A percentile compares a stretch with the other conserved stretches of the same genome.
These are phyloP conservation scores for Halocynthia roretzi DNA, from an alignment of 23 tunicate species.

Conservation along the genomic window DNA sequence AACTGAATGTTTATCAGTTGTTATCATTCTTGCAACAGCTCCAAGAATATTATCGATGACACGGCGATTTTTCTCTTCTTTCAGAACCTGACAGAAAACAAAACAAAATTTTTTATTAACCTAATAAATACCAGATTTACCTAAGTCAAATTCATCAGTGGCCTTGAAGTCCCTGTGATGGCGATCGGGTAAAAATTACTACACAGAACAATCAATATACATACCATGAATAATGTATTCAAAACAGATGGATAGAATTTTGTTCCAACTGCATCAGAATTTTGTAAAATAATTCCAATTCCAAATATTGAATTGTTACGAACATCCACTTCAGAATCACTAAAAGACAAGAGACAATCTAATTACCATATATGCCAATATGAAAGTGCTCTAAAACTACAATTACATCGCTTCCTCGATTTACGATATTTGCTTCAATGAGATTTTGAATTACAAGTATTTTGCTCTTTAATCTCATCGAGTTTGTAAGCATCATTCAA, in stretches of 20 bases:
- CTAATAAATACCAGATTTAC: background rate
- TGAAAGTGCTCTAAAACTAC: too few species aligned
- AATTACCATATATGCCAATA: background rate
- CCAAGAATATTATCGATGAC: slow-evolving; percentile 78
- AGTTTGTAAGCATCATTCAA: too few species aligned
- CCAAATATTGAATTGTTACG: slow-evolving; percentile 84
- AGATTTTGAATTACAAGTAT: too few species aligned
- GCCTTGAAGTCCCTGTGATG: too few species aligned
- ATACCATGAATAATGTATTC: slow-evolving; percentile 33
- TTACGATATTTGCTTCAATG: too few species aligned
- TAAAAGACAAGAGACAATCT: background rate
- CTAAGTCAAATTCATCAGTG: background rate
- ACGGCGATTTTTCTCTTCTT: slow-evolving; percentile 38
- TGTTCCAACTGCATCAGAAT: slow-evolving; percentile 41
- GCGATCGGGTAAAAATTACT: too few species aligned
- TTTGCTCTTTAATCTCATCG: too few species aligned
- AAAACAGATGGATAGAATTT: slow-evolving; percentile 48
- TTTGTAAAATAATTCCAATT: slow-evolving; percentile 61
- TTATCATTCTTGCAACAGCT: slow-evolving; percentile 70
- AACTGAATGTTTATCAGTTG: slow-evolving; percentile 36
- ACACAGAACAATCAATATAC: background rate
- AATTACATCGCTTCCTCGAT: too few species aligned
- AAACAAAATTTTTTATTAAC: background rate
- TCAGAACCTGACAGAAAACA: slow-evolving; percentile 14
- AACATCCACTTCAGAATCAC: slow-evolving; percentile 64